Evolutionary conservation across 1,140 invertebrate species (phyloP), one percentile per base, ranked within the genome.

Genomic region (Limonius californicus): DNA sequence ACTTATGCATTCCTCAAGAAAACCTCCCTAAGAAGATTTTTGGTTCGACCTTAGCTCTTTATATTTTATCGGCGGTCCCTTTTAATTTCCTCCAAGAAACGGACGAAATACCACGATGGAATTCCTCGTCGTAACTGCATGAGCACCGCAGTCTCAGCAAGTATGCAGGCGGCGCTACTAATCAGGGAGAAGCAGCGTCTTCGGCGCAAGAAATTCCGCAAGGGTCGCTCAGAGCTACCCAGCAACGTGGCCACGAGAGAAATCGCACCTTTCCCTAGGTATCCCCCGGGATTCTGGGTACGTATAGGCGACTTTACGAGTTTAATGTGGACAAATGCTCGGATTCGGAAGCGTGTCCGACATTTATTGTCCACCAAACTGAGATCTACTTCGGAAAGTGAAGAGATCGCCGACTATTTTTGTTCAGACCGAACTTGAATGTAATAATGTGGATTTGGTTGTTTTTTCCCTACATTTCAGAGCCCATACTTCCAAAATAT

Each of bases 111-210:
- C 2, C 35, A 14, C 11, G 7, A 39, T 39, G 35, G 35, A 39
- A 2, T n/a, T 39, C 2, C 2, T 39, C 35, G 2, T 14, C 2
- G n/a, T 12, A 54, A 66, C 68, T 76, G 74, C 62, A 76, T 76
- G 75, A 76, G 77, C 71, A 77, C 77, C 70, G 75, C 75, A 73
- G 83, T 81, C 79, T 81, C 81, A 77, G 82, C 83, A 84, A 87
- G 86, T 79, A 91, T 92, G 89, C 90, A 92, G 84, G 90, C 90
- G 81, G 90, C 89, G 83, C 85, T 92, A 82, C 89, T 91, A 82
- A 87, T 92, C 82, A 88, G 89, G 84, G 85, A 89, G 77, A 91
- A 91, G 82, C 89, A 89, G 83, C 87, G 88, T 79, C 85, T 89
- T 79, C 80, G 85, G 74, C 85, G 85, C 83, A 87, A 88, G 82